These are phyloP conservation scores for Sphaerophoria taeniata DNA, from an alignment of 2,888 invertebrate species.

Conservation along the genomic window DNA sequence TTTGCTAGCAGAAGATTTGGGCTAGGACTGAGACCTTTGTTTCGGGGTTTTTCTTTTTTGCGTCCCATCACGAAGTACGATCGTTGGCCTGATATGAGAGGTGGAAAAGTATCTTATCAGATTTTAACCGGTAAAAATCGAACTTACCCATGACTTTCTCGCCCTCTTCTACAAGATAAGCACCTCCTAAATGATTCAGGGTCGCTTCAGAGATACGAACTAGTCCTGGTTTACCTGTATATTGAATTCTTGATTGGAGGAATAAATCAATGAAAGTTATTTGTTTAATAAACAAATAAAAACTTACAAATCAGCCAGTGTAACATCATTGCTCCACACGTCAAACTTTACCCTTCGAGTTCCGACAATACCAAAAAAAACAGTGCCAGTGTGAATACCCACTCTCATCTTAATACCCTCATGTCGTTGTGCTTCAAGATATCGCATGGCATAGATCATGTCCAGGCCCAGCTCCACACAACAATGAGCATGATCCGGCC, in stretches of 20 bases:
- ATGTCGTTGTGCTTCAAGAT: slow-evolving; percentile 95
- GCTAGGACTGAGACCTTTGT: slow-evolving; percentile 80
- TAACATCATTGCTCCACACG: slow-evolving; percentile 99
- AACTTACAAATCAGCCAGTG: slow-evolving; percentile 91
- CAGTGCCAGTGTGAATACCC: slow-evolving; percentile 97
- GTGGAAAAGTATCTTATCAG: background rate
- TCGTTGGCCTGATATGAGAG: slow-evolving; percentile 87
- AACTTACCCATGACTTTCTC: slow-evolving; percentile 86
- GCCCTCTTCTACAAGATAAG: slow-evolving; percentile 92
- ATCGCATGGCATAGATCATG: slow-evolving; percentile 96
- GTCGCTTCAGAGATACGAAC: slow-evolving; percentile 97
- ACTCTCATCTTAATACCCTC: slow-evolving; percentile 98
- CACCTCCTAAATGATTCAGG: slow-evolving; percentile 90
- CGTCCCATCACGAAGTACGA: slow-evolving; percentile 94
- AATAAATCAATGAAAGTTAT: slow-evolving; percentile 2
- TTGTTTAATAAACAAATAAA: background rate
- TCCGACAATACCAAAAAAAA: slow-evolving; percentile 97
- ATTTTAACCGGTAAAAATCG: background rate
- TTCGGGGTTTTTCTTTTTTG: slow-evolving; percentile 83
- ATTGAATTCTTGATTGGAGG: slow-evolving; percentile 89
- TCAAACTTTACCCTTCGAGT: slow-evolving; percentile 98
- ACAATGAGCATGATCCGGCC: slow-evolving; percentile 95
- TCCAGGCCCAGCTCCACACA: slow-evolving; percentile 98
- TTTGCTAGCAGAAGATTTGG: slow-evolving; percentile 78
- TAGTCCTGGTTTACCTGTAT: slow-evolving; percentile 93